A percentile compares a stretch with the other conserved stretches of the same genome.
These are phyloP conservation scores for Tetanocera ferruginea DNA, from an alignment of 2,888 invertebrate species.

Conservation along the genomic window DNA sequence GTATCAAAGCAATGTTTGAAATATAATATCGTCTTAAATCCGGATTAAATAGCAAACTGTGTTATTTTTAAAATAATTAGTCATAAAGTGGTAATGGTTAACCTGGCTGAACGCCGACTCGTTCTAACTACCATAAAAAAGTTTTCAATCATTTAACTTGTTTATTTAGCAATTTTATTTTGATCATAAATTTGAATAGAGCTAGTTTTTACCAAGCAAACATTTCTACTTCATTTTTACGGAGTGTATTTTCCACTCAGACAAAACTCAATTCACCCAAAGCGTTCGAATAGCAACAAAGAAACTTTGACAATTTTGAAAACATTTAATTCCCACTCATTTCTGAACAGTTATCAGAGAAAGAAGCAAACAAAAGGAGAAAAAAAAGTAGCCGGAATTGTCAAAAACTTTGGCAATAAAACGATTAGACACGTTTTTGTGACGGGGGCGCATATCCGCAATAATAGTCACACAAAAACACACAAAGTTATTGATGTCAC, in stretches of 20 bases:
- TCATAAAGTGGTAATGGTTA: too few species aligned
- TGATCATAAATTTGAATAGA: too few species aligned
- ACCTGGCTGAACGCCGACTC: too few species aligned
- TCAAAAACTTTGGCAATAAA: slow-evolving; percentile 33
- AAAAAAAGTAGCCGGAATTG: slow-evolving; percentile 6
- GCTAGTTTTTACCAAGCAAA: too few species aligned
- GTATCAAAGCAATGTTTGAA: too few species aligned
- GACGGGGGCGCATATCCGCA: background rate
- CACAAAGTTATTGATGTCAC: background rate
- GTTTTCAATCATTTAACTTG: too few species aligned
- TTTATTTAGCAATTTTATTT: too few species aligned
- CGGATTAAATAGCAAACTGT: too few species aligned
- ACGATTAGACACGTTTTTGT: slow-evolving; percentile 32
- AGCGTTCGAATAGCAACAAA: background rate
- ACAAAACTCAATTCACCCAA: background rate
- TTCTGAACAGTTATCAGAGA: slow-evolving; percentile 23
- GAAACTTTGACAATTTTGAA: slow-evolving; percentile 32
- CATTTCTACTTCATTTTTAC: background rate
- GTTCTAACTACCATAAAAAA: too few species aligned
- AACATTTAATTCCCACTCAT: slow-evolving; percentile 34
- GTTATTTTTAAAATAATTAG: too few species aligned
- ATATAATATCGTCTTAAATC: too few species aligned
- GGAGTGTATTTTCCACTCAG: background rate
- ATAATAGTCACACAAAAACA: background rate
- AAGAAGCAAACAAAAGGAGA: background rate